Conservation (phyloP, 1,140 invertebrate genomes). For the Trichonephila inaurata region DNA sequence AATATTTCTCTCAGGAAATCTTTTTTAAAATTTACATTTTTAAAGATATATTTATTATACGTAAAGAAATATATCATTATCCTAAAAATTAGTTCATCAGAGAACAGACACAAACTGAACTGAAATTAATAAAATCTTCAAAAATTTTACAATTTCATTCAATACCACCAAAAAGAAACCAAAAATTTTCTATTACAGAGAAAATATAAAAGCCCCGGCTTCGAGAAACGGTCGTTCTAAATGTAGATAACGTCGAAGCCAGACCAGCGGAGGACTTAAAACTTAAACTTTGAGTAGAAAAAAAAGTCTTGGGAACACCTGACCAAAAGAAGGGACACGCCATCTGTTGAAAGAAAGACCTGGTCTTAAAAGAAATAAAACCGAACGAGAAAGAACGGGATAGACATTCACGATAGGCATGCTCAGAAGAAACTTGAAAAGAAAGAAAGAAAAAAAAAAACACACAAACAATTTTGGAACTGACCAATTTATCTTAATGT, state of each 20-base stretch:
- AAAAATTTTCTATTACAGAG: not conserved
- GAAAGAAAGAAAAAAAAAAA: not conserved
- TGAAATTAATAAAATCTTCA: too few relatives aligned
- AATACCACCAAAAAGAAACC: not conserved
- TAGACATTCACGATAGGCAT: slow-evolving; percentile 1
- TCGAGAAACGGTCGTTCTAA: not conserved
- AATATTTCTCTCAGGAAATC: too few relatives aligned
- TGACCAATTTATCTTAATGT: slow-evolving; percentile 57
- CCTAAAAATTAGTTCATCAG: too few relatives aligned
- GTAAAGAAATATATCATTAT: too few relatives aligned
- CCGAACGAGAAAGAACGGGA: not conserved
- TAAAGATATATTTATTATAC: too few relatives aligned
- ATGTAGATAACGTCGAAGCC: slow-evolving; percentile 1
- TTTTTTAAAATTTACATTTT: too few relatives aligned
- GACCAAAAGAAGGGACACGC: not conserved
- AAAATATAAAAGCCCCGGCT: not conserved
- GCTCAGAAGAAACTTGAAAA: slow-evolving; percentile 16
- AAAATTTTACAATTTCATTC: not conserved
- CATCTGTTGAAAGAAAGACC: slow-evolving; percentile 49
- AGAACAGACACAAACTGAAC: too few relatives aligned
- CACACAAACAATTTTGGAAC: slow-evolving; percentile 29
- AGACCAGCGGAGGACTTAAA: not conserved
- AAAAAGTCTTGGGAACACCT: slow-evolving; percentile 14
- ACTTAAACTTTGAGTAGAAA: not conserved
- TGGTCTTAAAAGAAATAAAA: slow-evolving; percentile 3